Evolutionary conservation across 2,113 vertebrate species (phyloP), one percentile per base, ranked within the genome.

Genomic region (Genyomyrus donnyi): DNA sequence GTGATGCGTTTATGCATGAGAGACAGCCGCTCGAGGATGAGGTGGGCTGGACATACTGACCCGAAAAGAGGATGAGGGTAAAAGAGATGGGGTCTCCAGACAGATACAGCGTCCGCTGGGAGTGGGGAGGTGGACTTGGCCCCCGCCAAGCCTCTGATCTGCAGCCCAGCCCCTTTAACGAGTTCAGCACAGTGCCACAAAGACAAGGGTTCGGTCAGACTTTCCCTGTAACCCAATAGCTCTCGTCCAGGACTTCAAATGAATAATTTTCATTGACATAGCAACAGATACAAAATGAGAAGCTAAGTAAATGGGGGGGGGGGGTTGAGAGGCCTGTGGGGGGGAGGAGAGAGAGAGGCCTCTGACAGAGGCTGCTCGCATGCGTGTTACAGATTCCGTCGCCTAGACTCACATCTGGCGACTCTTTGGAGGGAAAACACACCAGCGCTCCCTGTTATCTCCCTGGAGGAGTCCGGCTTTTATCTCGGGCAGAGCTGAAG

Each of bases 381-480:
- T 10, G 49, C 31, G 24, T 66, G 49, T 27, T 24, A 27, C 24
- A 58, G 88, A 49, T 85, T 56, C 62, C 84, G 74, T 90, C 90
- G 86, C 89, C 87, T 74, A 91, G 90, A 48, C 70, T 92, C 90
- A 90, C 93, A 92, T 93, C 90, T 93, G 91, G 91, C 89, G 89
- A 91, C 88, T 93, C 88, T 92, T 93, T 90, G 87, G 91, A 66
- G 87, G 53, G 90, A 92, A 85, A 91, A 93, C 46, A 88, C 31
- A 90, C 85, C 91, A n/a, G 89, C 90, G 92, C 88, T 87, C 83
- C 21, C 24, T 88, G 48, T 90, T 88, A 90, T 74, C 39, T 91
- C 93, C 92, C 91, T 7, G 50, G 91, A 92, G 91, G 74, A 90
- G 74, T 66, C 46, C 46, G 3, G 46, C 93, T 94, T 94, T 94